A percentile compares a stretch with the other conserved stretches of the same genome.
Evolutionary conservation across 2,797 vertebrate genomes (phyloP).

Genomic region (Myotis pilosus): DNA sequence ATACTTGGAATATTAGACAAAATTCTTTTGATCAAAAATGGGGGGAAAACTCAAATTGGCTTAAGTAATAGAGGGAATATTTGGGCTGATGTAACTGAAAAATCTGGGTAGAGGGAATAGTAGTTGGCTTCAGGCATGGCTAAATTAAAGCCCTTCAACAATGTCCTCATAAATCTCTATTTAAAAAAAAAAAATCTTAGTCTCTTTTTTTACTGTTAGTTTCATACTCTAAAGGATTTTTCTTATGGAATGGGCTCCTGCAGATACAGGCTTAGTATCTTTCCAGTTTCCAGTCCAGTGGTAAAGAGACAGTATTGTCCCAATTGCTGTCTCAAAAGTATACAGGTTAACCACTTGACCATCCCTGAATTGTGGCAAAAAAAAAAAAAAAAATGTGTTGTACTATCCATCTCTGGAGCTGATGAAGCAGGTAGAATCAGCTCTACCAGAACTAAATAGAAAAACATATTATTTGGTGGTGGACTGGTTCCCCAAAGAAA

Average conservation of each 20-base stretch:
- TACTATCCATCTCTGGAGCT: not conserved
- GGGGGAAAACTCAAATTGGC: not conserved
- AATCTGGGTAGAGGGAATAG: not conserved
- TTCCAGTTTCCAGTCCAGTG: not conserved
- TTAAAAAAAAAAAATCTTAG: not conserved
- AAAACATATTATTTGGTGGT: not conserved
- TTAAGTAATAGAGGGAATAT: not conserved
- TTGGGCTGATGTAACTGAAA: not conserved
- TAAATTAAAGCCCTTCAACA: not conserved
- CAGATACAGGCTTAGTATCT: not conserved
- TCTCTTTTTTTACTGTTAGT: not conserved
- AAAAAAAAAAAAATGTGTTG: not conserved
- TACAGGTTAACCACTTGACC: not conserved
- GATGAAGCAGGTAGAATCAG: not conserved
- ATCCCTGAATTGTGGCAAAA: constrained; percentile 10
- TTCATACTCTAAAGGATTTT: not conserved
- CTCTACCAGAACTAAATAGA: not conserved
- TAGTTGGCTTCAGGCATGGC: not conserved
- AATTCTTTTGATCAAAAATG: constrained; percentile 20
- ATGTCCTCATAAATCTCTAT: not conserved
- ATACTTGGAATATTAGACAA: not conserved
- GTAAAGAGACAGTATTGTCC: not conserved
- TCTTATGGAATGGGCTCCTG: not conserved
- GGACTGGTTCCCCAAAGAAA: not conserved
- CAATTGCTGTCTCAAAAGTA: not conserved